These are phyloP conservation scores for Peromyscus leucopus DNA, from an alignment of 2,113 vertebrate genomes.

Conservation along the genomic window DNA sequence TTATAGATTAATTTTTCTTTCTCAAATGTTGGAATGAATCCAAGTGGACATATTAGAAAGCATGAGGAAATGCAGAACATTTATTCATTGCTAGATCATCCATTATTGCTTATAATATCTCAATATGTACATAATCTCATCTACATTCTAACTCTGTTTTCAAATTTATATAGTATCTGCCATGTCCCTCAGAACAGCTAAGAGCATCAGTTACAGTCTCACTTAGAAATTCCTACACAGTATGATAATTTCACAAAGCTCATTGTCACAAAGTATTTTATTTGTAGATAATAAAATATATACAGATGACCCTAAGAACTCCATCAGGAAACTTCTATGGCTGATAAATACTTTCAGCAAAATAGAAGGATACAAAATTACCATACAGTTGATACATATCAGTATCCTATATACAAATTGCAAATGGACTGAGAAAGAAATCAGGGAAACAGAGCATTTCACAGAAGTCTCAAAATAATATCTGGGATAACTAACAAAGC, in stretches of 20 bases:
- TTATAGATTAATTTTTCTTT: background rate
- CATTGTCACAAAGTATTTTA: background rate
- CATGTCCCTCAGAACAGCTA: constrained; percentile 19
- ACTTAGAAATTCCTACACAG: background rate
- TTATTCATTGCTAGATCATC: background rate
- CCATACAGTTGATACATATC: background rate
- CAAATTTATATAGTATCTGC: background rate
- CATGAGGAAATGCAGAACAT: background rate
- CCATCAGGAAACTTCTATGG: background rate
- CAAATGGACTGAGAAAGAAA: background rate
- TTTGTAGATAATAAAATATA: background rate
- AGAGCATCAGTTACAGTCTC: background rate
- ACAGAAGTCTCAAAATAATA: background rate
- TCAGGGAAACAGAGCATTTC: background rate
- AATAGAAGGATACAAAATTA: background rate
- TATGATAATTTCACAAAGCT: background rate
- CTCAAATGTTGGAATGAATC: background rate
- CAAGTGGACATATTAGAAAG: background rate
- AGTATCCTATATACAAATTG: background rate
- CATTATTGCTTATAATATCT: background rate
- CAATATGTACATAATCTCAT: background rate
- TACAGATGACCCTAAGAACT: background rate
- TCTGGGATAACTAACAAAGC: background rate
- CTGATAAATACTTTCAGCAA: background rate
- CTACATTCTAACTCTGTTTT: background rate